Evolutionary conservation across 2,113 vertebrate genomes (phyloP).

Genomic region (Petrocephalus microphthalmus): DNA sequence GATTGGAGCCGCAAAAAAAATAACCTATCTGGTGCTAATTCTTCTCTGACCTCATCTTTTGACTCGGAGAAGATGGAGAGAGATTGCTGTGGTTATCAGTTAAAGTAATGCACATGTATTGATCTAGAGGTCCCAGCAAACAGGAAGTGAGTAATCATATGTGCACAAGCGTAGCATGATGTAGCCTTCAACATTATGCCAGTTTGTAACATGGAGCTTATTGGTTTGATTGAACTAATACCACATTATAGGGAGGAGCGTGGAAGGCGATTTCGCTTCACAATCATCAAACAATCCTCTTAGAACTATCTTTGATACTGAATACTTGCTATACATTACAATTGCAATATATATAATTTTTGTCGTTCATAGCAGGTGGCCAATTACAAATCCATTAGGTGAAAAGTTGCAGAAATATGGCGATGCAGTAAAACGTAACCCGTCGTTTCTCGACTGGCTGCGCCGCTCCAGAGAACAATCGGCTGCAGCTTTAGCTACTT

Average conservation of each 20-base stretch:
- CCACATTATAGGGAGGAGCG: too few species aligned
- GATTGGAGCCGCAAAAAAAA: constrained; percentile 1
- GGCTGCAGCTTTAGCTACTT: background rate
- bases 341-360: background rate
- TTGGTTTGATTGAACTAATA: background rate
- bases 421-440: background rate
- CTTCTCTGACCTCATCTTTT: constrained; percentile 31
- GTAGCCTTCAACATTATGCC: background rate
- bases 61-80: constrained; percentile 5
- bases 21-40: constrained; percentile 28
- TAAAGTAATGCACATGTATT: constrained; percentile 40
- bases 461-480: background rate
- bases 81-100: constrained; percentile 32
- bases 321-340: background rate
- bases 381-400: background rate
- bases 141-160: constrained; percentile 9
- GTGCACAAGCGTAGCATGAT: background rate
- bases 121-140: constrained; percentile 29
- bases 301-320: background rate
- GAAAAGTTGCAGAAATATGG: background rate
- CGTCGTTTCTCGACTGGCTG: background rate
- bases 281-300: background rate
- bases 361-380: background rate
- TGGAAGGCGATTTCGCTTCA: background rate
- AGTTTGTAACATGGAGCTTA: background rate